These are phyloP conservation scores for Salarias fasciatus DNA, from an alignment of 2,797 vertebrate species.

Conservation along the genomic window DNA sequence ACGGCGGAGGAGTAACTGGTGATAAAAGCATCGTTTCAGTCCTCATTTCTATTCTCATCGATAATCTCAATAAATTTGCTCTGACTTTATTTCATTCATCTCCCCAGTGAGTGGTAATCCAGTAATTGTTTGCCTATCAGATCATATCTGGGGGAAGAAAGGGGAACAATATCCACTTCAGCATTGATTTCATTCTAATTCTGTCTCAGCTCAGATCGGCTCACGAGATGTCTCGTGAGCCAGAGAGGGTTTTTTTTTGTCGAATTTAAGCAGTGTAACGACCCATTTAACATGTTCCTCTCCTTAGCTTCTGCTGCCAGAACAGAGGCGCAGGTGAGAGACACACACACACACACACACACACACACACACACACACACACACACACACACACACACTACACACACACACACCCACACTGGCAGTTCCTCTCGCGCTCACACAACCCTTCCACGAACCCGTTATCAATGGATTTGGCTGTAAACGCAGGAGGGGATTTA, in stretches of 20 bases:
- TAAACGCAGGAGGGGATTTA: slow-evolving; percentile 90
- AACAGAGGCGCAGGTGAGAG: slow-evolving; percentile 82
- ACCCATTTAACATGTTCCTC: slow-evolving; percentile 84
- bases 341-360: slow-evolving; percentile 28
- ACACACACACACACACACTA: slow-evolving; percentile 26
- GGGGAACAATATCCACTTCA: slow-evolving; percentile 45
- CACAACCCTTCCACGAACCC: slow-evolving; percentile 61
- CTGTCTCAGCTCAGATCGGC: slow-evolving; percentile 70
- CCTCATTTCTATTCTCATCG: slow-evolving; percentile 57
- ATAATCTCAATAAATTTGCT: slow-evolving; percentile 54
- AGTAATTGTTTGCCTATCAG: slow-evolving; percentile 64
- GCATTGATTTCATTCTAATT: slow-evolving; percentile 76
- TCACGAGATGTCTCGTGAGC: slow-evolving; percentile 84
- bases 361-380: slow-evolving; percentile 28
- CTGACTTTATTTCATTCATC: slow-evolving; percentile 40
- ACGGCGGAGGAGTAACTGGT: slow-evolving; percentile 39
- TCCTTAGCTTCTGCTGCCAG: slow-evolving; percentile 82
- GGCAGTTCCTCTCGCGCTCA: slow-evolving; percentile 24
- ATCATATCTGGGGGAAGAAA: slow-evolving; percentile 55
- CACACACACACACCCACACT: slow-evolving; percentile 21
- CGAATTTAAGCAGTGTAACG: slow-evolving; percentile 77
- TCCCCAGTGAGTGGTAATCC: slow-evolving; percentile 64
- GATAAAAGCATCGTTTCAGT: slow-evolving; percentile 35
- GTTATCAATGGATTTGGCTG: slow-evolving; percentile 94
- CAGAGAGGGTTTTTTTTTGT: slow-evolving; percentile 67